Conservation (phyloP, 2,797 vertebrate species). For the Molossus molossus region DNA sequence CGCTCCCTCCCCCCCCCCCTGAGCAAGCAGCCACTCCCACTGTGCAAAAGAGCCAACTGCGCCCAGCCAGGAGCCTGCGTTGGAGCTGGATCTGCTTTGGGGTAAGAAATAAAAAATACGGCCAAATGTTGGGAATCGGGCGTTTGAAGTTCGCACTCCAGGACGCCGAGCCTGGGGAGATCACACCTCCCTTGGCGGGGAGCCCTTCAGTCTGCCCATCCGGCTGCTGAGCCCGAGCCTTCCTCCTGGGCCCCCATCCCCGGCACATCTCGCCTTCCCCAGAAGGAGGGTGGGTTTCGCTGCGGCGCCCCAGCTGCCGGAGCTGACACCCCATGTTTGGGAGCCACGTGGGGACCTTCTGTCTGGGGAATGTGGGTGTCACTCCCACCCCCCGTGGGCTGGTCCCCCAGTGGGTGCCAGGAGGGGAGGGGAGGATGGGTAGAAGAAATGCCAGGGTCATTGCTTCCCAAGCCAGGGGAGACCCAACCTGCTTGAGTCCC, state of each 20-base stretch:
- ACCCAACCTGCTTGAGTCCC: neutral
- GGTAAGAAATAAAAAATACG: constrained; percentile 57
- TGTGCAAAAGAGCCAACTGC: constrained; percentile 4
- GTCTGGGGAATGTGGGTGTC: neutral
- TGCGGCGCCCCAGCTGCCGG: neutral
- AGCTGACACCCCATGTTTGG: constrained; percentile 43
- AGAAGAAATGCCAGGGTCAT: neutral
- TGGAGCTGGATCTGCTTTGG: constrained; percentile 59
- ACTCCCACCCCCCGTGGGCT: neutral
- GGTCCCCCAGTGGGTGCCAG: neutral
- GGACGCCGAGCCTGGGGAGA: constrained; percentile 74
- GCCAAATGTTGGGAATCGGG: constrained; percentile 79
- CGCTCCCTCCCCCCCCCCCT: neutral
- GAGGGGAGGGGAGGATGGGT: neutral
- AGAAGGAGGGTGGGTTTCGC: constrained; percentile 12
- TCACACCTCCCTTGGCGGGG: constrained; percentile 84
- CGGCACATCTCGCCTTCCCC: neutral
- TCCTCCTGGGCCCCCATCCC: constrained; percentile 32
- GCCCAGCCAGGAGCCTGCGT: constrained; percentile 16
- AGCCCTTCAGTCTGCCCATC: constrained; percentile 81
- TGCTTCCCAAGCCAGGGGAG: neutral
- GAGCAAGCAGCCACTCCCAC: neutral
- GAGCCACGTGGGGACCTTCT: constrained; percentile 56
- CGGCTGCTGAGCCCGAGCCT: constrained; percentile 62
- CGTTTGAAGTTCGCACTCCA: constrained; percentile 78